phyloP scores from a whole-genome alignment of 2,797 vertebrate species.

The Pangasius mekongensis region DNA sequence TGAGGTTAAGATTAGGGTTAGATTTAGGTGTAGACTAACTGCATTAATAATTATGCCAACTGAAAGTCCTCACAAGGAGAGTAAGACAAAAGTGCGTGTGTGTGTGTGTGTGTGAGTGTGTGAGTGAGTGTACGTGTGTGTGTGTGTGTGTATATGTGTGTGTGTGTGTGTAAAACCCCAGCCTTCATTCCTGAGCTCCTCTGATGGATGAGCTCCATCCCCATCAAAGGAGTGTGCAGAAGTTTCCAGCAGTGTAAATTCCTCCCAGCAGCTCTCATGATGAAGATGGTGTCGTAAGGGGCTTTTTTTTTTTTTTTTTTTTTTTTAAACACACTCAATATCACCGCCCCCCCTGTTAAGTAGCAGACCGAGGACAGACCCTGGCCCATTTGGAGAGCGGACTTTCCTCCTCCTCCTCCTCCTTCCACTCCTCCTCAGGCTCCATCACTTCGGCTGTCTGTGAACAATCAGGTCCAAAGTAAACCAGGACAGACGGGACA shows the following conservation, averaged over 20 bases:
- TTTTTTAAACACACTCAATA: neutral
- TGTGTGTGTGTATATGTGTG: neutral
- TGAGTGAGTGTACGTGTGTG: neutral
- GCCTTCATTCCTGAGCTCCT: constrained; percentile 36
- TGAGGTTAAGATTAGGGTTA: neutral
- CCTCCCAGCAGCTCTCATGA: constrained; percentile 33
- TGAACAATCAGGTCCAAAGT: constrained; percentile 26
- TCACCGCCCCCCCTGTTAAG: constrained; percentile 88
- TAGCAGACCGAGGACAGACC: constrained; percentile 81
- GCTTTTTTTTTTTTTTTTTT: constrained; percentile 55
- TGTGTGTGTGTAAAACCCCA: constrained; percentile 28
- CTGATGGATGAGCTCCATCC: constrained; percentile 29
- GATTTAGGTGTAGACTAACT: neutral
- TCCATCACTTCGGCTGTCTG: constrained; percentile 47
- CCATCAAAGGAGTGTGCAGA: constrained; percentile 84
- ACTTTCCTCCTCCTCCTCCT: constrained; percentile 61
- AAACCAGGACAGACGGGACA: constrained; percentile 3
- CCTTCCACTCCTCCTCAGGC: constrained; percentile 50
- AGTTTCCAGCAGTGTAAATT: constrained; percentile 82
- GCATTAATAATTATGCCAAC: neutral
- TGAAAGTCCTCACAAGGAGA: neutral
- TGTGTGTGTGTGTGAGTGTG: neutral
- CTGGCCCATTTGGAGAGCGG: constrained; percentile 85
- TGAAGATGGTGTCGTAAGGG: constrained; percentile 83
- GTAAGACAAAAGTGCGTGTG: neutral